Base-by-base conservation (phyloP, 2,797 vertebrate genomes). In the Tinamus major region DNA sequence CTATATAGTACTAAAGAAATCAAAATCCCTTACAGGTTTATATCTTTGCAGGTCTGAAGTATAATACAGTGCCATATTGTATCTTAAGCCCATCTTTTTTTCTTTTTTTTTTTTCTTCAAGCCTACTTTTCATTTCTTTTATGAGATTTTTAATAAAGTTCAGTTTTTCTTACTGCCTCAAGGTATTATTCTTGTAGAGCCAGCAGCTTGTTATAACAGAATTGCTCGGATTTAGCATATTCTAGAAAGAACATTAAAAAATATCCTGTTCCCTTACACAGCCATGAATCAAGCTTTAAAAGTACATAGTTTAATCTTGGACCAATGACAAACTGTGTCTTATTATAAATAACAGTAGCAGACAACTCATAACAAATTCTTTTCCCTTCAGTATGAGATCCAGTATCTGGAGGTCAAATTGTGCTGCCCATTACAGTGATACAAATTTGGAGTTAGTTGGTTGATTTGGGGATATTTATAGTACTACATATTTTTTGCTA, bases 111-210 rank as follows among this genome's bases (percentile, higher is more conserved):
- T 90, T 81, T 85, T 16, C 77, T 87, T 39, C 46, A 46, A 79
- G 77, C 27, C 81, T 91, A 48, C 46, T 65, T 58, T 87, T 95
- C 1, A 69, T 87, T 75, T 88, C 10, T 94, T 87, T 88, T 63
- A 94, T 70, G 67, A 91, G 75, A 70, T 93, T 95, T 96, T 94
- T 84, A 93, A 95, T 95, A 86, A 95, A 94, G 85, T 77, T 88
- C 51, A 8, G 12, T 88, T 91, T 95, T 95, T 20, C 58, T 79
- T 81, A 68, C 31, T 92, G 89, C 91, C 93, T 90, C 44, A 68
- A 95, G 94, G 48, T 92, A 84, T 92, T 95, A 67, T 88, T 92
- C 67, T 89, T 89, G 55, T 74, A 84, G 31, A 95, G 56, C 51
- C 77, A 88, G 68, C 31, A 62, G 49, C 89, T 5, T 53, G 78